Percentiles rank a stretch among this genome's conserved stretches.
These are phyloP conservation scores for Mastacembelus armatus DNA, from an alignment of 2,797 vertebrate species.

Conservation along the genomic window DNA sequence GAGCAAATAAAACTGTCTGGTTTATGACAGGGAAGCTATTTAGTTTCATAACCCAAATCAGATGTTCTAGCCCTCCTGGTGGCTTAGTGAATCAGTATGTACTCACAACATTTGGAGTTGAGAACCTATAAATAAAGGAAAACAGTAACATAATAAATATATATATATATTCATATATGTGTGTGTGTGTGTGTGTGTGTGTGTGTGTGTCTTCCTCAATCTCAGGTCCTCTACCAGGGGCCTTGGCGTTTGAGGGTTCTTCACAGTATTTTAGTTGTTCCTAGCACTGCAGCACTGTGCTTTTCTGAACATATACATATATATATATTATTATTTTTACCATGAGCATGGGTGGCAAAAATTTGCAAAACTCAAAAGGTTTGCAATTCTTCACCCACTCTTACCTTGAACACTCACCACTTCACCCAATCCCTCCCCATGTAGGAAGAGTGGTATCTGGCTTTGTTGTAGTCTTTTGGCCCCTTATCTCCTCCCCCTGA, in stretches of 20 bases:
- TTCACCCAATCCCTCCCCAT: slow-evolving; percentile 24
- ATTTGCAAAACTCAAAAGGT: slow-evolving; percentile 34
- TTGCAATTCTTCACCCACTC: slow-evolving; percentile 37
- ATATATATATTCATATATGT: background rate
- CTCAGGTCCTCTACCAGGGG: too few species aligned
- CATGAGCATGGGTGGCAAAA: background rate
- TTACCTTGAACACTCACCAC: slow-evolving; percentile 40
- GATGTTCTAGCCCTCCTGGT: slow-evolving; percentile 43
- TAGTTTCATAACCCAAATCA: slow-evolving; percentile 70
- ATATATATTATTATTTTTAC: too few species aligned
- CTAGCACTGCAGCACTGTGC: too few species aligned
- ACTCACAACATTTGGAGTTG: too few species aligned
- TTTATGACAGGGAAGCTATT: slow-evolving; percentile 67
- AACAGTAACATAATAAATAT: too few species aligned
- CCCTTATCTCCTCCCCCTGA: slow-evolving; percentile 70
- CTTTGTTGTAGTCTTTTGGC: slow-evolving; percentile 59
- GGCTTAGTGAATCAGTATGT: slow-evolving; percentile 29
- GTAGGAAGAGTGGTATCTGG: slow-evolving; percentile 61
- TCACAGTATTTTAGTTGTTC: too few species aligned
- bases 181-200: too few species aligned
- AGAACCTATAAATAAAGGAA: background rate
- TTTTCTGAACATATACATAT: too few species aligned
- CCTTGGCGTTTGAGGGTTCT: too few species aligned
- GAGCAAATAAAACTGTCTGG: slow-evolving; percentile 72
- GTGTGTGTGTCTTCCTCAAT: too few species aligned